Evolutionary conservation across 2,888 invertebrate species (phyloP), one percentile per base, ranked within the genome.

Genomic region (Coenonympha glycerion): DNA sequence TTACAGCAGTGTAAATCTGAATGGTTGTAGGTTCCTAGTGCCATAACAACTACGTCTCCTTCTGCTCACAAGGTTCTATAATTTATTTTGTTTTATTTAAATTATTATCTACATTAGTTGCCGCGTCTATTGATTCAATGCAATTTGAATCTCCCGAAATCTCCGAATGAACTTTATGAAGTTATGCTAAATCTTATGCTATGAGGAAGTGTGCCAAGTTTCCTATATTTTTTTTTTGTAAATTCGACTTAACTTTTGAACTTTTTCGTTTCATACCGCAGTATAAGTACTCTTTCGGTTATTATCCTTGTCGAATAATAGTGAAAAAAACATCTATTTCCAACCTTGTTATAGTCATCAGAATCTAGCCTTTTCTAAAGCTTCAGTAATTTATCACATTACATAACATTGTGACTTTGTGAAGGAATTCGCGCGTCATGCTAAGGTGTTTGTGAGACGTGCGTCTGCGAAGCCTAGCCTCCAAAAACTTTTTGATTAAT

Each of bases 401-500:
- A 13, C 21, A 44, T 24, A 24, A 24, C 39, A 39, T 39, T 39
- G 39, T 24, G n/a, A 4, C 39, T 15, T 44, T 41, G 33, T 44
- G 9, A 31, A 33, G 31, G 44, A 31, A 21, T 3, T 44, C 28
- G 21, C 44, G 22, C 44, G 44, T 44, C 33, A 44, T 15, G 28
- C 13, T 3, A 8, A 22, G 15, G 21, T 22, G 22, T 33, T 22
- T 16, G 22, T 33, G 15, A 33, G 13, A 44, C 31, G 30, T 33
- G 11, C 2, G 21, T 19, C 16, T 8, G n/a, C 28, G 9, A n/a
- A 22, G 15, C 15, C 8, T 31, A 21, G 22, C 33, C 44, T 44
- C 30, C 22, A 22, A 44, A 44, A 33, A 22, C 31, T 44, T 28
- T 41, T 41, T 44, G 44, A 44, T 22, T 44, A 44, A 44, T 44